Conservation (phyloP, 2,888 invertebrate genomes). For the Pterostichus niger region DNA sequence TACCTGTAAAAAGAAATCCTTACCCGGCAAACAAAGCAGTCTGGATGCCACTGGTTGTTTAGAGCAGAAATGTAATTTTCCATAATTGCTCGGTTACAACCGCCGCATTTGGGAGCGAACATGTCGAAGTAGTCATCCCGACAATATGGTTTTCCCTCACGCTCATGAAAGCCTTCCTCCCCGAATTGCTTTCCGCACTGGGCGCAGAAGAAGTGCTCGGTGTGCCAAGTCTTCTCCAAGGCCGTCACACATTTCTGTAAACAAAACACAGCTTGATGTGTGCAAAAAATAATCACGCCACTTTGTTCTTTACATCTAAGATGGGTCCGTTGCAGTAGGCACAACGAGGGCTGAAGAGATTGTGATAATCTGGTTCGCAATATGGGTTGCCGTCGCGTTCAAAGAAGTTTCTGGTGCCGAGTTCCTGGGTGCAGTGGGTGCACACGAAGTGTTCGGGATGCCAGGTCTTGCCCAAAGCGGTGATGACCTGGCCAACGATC, state of each 20-base stretch:
- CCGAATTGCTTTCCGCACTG: constrained; percentile 98
- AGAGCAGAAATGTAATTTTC: constrained; percentile 99
- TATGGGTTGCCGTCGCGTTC: constrained; percentile 98
- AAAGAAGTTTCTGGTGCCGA: constrained; percentile 99
- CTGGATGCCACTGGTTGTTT: constrained; percentile 98
- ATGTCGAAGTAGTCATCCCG: constrained; percentile 97
- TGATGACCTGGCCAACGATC: constrained; percentile 98
- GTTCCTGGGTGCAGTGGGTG: constrained; percentile 96
- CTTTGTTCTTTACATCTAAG: constrained; percentile 90
- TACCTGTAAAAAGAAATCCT: constrained; percentile 75
- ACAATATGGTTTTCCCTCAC: constrained; percentile 97
- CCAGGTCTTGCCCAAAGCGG: constrained; percentile 98
- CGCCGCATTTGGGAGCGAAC: constrained; percentile 99
- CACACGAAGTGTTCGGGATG: constrained; percentile 99
- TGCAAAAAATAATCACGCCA: constrained; percentile 15
- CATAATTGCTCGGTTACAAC: constrained; percentile 97
- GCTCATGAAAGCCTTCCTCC: constrained; percentile 98
- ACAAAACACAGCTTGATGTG: constrained; percentile 68
- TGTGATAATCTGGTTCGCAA: constrained; percentile 99
- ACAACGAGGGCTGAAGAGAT: constrained; percentile 98
- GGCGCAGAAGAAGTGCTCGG: constrained; percentile 99
- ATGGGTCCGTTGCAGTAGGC: constrained; percentile 99
- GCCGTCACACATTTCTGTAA: constrained; percentile 99
- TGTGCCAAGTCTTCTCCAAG: constrained; percentile 98
- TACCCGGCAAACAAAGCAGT: constrained; percentile 99